phyloP scores from a whole-genome alignment of 2,888 invertebrate species.

The Nomada fabriciana region DNA sequence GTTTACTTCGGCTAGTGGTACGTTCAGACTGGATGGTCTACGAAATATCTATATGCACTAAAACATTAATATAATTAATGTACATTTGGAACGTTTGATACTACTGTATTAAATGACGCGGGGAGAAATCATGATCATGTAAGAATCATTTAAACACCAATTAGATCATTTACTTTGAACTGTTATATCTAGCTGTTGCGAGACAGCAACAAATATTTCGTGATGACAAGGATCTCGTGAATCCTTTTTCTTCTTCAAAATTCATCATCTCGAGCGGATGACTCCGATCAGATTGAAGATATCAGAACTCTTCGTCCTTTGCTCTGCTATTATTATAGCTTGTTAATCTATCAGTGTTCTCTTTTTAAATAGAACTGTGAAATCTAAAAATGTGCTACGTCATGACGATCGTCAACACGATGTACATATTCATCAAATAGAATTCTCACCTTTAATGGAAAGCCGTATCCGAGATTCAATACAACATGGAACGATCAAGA shows the following conservation, averaged over 20 bases:
- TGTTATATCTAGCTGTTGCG: conserved; percentile 61
- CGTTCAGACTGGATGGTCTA: conserved; percentile 33
- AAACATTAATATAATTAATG: conserved; percentile 42
- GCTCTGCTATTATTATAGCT: conserved; percentile 55
- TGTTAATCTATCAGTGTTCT: conserved; percentile 50
- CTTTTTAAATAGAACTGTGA: conserved; percentile 47
- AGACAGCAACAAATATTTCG: conserved; percentile 61
- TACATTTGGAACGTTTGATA: background rate
- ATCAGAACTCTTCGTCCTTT: conserved; percentile 55
- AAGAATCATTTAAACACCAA: conserved; percentile 47
- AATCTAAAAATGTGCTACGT: conserved; percentile 53
- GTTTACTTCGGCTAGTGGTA: conserved; percentile 4
- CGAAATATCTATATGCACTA: conserved; percentile 46
- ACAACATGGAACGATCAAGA: background rate
- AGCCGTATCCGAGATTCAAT: conserved; percentile 3
- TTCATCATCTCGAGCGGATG: conserved; percentile 56
- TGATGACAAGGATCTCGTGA: conserved; percentile 54
- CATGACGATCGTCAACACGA: conserved; percentile 44
- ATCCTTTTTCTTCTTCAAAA: conserved; percentile 55
- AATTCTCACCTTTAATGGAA: conserved; percentile 44
- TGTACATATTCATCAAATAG: conserved; percentile 10
- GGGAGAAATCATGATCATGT: conserved; percentile 24
- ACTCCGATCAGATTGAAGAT: conserved; percentile 54
- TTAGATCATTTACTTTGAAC: conserved; percentile 57
- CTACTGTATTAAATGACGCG: conserved; percentile 8